A percentile compares a stretch with the other conserved stretches of the same genome.
phyloP scores from a whole-genome alignment of 2,797 vertebrate species.

The Ctenopoma kingsleyae region DNA sequence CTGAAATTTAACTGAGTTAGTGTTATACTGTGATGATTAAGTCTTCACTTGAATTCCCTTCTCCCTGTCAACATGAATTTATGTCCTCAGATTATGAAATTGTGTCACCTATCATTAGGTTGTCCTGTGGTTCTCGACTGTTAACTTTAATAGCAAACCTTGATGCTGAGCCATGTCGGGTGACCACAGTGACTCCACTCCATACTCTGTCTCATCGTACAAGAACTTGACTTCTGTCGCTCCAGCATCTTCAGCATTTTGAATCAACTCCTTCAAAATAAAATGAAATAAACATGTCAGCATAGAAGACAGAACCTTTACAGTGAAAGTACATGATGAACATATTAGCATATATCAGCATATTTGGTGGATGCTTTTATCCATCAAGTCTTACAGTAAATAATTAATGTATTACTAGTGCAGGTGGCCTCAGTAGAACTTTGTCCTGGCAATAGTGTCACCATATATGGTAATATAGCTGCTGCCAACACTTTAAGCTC shows the following conservation, averaged over 20 bases:
- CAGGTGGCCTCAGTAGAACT: neutral
- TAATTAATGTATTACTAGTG: slow-evolving; percentile 21
- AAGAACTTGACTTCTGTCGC: slow-evolving; percentile 97
- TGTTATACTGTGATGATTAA: no score
- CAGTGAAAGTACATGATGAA: neutral
- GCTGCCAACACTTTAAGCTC: slow-evolving; percentile 8
- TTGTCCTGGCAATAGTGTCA: slow-evolving; percentile 3
- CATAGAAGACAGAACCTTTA: neutral
- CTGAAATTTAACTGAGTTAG: no score
- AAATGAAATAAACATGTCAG: slow-evolving; percentile 24
- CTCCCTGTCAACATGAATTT: neutral
- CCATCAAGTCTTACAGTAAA: slow-evolving; percentile 13
- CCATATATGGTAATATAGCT: slow-evolving; percentile 29
- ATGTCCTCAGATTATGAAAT: no score
- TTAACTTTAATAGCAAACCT: slow-evolving; percentile 75
- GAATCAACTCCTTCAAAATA: slow-evolving; percentile 92
- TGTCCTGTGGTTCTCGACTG: neutral
- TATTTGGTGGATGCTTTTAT: slow-evolving; percentile 27
- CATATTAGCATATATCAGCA: no score
- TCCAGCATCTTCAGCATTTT: slow-evolving; percentile 99
- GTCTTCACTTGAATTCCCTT: neutral
- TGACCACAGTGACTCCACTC: slow-evolving; percentile 95
- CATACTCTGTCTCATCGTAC: slow-evolving; percentile 96
- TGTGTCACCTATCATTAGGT: neutral
- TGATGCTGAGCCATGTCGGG: slow-evolving; percentile 95